These are phyloP conservation scores for Eucriotettix oculatus DNA, from an alignment of 2,888 invertebrate species.

Conservation along the genomic window DNA sequence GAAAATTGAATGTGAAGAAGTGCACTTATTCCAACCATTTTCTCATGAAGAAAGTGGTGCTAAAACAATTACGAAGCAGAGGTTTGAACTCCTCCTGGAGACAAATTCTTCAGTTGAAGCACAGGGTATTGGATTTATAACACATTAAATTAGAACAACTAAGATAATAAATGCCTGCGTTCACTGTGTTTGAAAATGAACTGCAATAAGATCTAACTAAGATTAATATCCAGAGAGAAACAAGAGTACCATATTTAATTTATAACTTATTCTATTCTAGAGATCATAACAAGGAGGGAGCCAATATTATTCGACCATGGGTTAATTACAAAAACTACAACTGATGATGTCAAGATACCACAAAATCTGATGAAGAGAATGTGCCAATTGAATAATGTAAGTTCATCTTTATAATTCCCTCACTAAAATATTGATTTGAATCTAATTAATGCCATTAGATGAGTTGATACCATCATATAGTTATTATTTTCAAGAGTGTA, in stretches of 20 bases:
- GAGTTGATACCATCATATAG: too few species aligned
- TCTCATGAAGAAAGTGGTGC: constrained; percentile 58
- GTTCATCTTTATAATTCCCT: background rate
- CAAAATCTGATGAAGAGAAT: constrained; percentile 51
- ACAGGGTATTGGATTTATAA: background rate
- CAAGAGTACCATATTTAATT: too few species aligned
- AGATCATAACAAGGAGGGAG: constrained; percentile 36
- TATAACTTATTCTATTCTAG: constrained; percentile 12
- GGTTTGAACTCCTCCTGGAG: constrained; percentile 4
- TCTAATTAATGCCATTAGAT: too few species aligned
- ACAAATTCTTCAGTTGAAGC: background rate
- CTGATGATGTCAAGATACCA: constrained; percentile 52
- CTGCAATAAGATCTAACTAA: too few species aligned
- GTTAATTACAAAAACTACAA: constrained; percentile 44
- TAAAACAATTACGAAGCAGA: constrained; percentile 32
- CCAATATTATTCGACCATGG: constrained; percentile 56
- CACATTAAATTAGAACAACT: too few species aligned
- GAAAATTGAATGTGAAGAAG: constrained; percentile 50
- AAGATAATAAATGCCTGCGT: too few species aligned
- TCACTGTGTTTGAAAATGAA: too few species aligned
- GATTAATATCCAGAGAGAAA: too few species aligned
- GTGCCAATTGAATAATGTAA: constrained; percentile 36
- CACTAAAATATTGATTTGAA: background rate
- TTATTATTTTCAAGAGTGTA: too few species aligned
- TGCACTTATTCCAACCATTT: constrained; percentile 58